Evolutionary conservation across 2,888 invertebrate genomes (phyloP), one percentile per base, ranked within the genome.

Genomic region (Apocheima hispidaria): DNA sequence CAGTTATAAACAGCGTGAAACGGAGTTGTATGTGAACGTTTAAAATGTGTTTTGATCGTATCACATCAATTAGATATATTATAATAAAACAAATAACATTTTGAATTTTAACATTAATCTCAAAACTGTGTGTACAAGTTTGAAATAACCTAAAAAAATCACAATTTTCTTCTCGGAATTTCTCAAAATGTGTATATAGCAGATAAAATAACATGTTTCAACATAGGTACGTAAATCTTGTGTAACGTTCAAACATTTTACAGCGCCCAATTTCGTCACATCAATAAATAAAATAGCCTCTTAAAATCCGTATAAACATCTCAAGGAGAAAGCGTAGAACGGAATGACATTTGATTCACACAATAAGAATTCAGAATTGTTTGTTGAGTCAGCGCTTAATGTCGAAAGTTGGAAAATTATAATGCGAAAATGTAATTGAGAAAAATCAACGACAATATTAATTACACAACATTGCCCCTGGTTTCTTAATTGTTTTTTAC

Each of bases 1-100:
- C 73, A 71, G 75, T 74, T 70, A 72, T 76, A 78, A 72, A 74
- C 72, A 72, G 74, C 70, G 69, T 58, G 72, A 50, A 68, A 69
- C 70, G 68, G 72, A 67, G 52, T 62, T 65, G 54, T 54, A 35
- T 21, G 55, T 59, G 57, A 56, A 51, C 36, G 49, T 12, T n/a
- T 41, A 43, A 50, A 55, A 52, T 63, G 57, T 40, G 2, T 21
- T 43, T 55, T 56, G 5, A n/a, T 33, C 33, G 18, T 16, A 26
- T 26, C 1, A 26, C n/a, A 12, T 9, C 6, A 3, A 44, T 7
- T 12, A 18, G 4, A 18, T 14, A 10, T 20, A 20, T 21, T 12
- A 12, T 14, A 23, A n/a, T 21, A 9, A n/a, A 14, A 26, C 14
- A n/a, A 43, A 14, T 4, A 4, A 12, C 4, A 23, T 21, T 6